These are phyloP conservation scores for Coregonus clupeaformis DNA, from an alignment of 2,113 vertebrate genomes.

Conservation along the genomic window DNA sequence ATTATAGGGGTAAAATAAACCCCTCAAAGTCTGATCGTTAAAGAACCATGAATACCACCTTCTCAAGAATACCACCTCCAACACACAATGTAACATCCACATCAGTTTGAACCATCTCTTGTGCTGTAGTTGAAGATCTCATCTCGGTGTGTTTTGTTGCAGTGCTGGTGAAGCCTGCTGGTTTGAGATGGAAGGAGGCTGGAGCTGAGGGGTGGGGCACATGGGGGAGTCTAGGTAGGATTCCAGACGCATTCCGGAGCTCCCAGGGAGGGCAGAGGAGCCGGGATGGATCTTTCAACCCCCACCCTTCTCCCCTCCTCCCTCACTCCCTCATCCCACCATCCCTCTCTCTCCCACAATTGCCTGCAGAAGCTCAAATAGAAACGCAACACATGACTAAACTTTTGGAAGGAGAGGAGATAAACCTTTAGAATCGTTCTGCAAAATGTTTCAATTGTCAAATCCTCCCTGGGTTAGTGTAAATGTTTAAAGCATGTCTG, in stretches of 20 bases:
- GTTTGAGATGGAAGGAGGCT: slow-evolving; percentile 49
- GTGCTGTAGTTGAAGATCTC: not conserved
- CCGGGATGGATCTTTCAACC: slow-evolving; percentile 58
- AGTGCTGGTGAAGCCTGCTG: slow-evolving; percentile 26
- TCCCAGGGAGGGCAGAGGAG: slow-evolving; percentile 36
- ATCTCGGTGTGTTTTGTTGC: not conserved
- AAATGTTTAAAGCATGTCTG: slow-evolving; percentile 37
- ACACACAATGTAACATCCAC: not conserved
- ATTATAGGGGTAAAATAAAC: too few species aligned
- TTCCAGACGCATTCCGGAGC: slow-evolving; percentile 62
- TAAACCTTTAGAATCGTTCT: slow-evolving; percentile 15
- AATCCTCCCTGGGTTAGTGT: slow-evolving; percentile 13
- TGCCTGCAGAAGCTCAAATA: slow-evolving; percentile 40
- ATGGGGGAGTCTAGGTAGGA: slow-evolving; percentile 53
- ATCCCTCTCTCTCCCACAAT: not conserved
- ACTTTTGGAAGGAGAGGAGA: slow-evolving; percentile 33
- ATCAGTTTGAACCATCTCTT: too few species aligned
- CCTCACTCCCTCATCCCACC: slow-evolving; percentile 12
- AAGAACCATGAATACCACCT: not conserved
- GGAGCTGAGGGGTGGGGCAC: slow-evolving; percentile 54
- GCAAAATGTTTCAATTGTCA: slow-evolving; percentile 26
- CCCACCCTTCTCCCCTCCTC: slow-evolving; percentile 34
- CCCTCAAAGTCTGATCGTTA: too few species aligned
- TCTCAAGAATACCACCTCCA: not conserved
- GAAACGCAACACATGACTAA: slow-evolving; percentile 29